phyloP scores from a whole-genome alignment of 2,797 vertebrate genomes.

The Podargus strigoides region DNA sequence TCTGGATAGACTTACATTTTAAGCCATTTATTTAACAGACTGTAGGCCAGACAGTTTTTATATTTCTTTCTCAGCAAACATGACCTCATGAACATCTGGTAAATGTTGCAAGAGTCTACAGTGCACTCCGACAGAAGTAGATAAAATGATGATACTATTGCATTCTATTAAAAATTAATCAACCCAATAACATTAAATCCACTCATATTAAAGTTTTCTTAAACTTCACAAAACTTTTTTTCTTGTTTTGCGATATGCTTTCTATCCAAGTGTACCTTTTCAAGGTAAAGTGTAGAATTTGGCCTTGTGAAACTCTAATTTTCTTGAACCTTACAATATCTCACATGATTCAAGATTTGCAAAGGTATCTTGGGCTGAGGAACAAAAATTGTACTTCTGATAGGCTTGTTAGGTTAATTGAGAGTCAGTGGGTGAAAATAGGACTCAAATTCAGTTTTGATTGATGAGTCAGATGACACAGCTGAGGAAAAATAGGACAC shows the following conservation, averaged over 20 bases:
- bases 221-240: not conserved
- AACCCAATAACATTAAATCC: not conserved
- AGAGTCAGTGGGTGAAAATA: slow-evolving; percentile 48
- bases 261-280: not conserved
- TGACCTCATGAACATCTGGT: not conserved
- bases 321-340: not conserved
- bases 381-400: not conserved
- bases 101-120: not conserved
- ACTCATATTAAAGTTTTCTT: not conserved
- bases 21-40: not conserved
- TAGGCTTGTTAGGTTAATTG: slow-evolving; percentile 25
- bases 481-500: slow-evolving; percentile 54
- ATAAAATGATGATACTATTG: not conserved
- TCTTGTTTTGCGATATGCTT: not conserved
- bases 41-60: not conserved
- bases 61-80: not conserved
- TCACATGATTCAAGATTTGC: not conserved
- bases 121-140: not conserved
- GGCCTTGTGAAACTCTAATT: not conserved
- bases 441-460: slow-evolving; percentile 36
- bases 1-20: not conserved
- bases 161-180: not conserved
- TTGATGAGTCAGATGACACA: slow-evolving; percentile 57
- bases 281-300: not conserved
- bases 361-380: not conserved